Evolutionary conservation across 2,113 vertebrate genomes (phyloP).

Genomic region (Syrrhaptes paradoxus): DNA sequence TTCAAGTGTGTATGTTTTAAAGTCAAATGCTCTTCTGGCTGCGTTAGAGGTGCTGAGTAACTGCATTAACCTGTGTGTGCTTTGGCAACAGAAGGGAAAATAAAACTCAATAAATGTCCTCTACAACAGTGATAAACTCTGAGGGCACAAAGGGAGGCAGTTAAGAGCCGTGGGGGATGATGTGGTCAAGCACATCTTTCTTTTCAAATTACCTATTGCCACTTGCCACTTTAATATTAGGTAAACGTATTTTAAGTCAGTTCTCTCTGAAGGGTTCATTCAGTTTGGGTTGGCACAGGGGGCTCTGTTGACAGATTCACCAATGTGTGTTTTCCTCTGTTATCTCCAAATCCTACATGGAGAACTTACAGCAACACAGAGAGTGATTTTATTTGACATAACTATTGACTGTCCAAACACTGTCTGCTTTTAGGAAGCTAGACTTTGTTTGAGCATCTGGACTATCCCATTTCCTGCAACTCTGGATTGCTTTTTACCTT

Average conservation of each 20-base stretch:
- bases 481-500: not conserved
- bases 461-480: not conserved
- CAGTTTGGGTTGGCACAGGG: constrained; percentile 27
- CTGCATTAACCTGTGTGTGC: constrained; percentile 64
- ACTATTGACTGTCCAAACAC: not conserved
- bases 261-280: constrained; percentile 32
- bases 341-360: constrained; percentile 40
- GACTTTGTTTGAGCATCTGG: constrained; percentile 1
- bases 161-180: constrained; percentile 33
- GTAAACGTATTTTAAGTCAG: constrained; percentile 57
- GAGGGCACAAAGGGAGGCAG: constrained; percentile 24
- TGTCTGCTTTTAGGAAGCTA: not conserved
- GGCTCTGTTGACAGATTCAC: not conserved
- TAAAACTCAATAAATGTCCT: constrained; percentile 62
- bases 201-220: constrained; percentile 45
- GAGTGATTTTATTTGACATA: no score
- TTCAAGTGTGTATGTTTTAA: constrained; percentile 47
- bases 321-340: not conserved
- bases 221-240: constrained; percentile 47
- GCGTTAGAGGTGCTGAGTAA: constrained; percentile 57
- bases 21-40: constrained; percentile 50
- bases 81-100: constrained; percentile 60
- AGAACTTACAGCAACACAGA: no score
- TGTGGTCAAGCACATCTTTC: constrained; percentile 41
- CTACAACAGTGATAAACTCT: constrained; percentile 32